Evolutionary conservation across 1,140 invertebrate genomes (phyloP).

Genomic region (Pectinophora gossypiella): DNA sequence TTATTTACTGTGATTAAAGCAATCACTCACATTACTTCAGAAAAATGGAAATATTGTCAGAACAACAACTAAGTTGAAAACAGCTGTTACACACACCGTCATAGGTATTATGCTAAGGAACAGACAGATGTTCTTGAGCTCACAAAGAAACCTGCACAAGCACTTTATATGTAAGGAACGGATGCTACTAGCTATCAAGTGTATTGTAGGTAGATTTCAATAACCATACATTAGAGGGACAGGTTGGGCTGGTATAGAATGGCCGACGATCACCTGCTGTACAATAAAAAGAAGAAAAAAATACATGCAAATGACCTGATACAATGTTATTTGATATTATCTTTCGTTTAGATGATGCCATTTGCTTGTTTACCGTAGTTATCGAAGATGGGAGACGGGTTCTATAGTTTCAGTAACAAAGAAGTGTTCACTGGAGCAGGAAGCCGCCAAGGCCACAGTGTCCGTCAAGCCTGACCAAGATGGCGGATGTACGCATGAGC

Average conservation of each 20-base stretch:
- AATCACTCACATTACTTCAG: too few relatives aligned
- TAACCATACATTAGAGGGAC: not conserved
- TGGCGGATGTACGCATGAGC: slow-evolving; percentile 4
- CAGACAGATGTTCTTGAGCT: not conserved
- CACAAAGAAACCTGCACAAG: not conserved
- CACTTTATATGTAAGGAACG: not conserved
- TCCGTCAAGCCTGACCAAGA: slow-evolving; percentile 15
- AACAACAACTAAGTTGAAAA: too few relatives aligned
- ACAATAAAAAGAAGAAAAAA: not conserved
- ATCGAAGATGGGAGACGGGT: not conserved
- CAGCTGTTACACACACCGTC: too few relatives aligned
- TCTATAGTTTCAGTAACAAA: not conserved
- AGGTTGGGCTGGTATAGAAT: slow-evolving; percentile 1
- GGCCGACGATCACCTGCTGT: not conserved
- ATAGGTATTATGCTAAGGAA: too few relatives aligned
- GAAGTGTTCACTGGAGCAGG: slow-evolving; percentile 1
- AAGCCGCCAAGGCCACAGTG: slow-evolving; percentile 13
- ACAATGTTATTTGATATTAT: not conserved
- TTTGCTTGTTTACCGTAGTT: not conserved
- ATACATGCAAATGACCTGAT: not conserved
- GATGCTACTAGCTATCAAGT: not conserved
- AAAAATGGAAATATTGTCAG: too few relatives aligned
- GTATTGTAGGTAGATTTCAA: not conserved
- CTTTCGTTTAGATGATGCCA: not conserved
- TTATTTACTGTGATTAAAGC: too few relatives aligned